These are phyloP conservation scores for Diuraphis noxia DNA, from an alignment of 1,140 invertebrate species.

Conservation along the genomic window DNA sequence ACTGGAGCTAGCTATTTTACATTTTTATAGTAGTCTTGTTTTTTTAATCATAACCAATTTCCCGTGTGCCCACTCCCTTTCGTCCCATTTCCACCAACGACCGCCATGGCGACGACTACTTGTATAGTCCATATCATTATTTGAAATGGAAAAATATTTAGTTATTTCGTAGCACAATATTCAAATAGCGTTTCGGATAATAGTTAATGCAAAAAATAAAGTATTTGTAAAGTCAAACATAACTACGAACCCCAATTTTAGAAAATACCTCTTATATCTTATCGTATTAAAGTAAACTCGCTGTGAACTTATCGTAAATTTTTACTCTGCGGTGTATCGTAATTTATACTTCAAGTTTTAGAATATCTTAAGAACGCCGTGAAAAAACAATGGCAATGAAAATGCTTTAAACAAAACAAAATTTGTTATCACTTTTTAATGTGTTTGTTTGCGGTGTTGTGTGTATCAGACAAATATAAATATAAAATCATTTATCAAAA, in stretches of 20 bases:
- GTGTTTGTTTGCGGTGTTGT: not conserved
- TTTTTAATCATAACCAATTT: conserved; percentile 53
- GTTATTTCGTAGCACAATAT: conserved; percentile 7
- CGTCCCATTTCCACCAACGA: not conserved
- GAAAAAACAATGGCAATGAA: not conserved
- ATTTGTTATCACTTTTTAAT: not conserved
- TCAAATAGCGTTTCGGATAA: not conserved
- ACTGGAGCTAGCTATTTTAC: conserved; percentile 38
- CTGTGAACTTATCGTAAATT: not conserved
- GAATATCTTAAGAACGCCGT: not conserved
- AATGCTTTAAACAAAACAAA: not conserved
- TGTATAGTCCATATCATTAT: not conserved
- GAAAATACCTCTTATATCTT: not conserved
- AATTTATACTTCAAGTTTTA: not conserved
- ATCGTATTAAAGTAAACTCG: not conserved
- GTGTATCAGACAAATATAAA: not conserved
- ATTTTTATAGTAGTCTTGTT: conserved; percentile 50
- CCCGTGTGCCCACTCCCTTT: not conserved
- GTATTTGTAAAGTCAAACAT: not conserved
- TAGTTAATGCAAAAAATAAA: not conserved
- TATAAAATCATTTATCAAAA: not conserved
- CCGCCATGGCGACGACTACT: not conserved
- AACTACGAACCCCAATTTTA: not conserved
- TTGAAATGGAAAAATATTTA: conserved; percentile 31
- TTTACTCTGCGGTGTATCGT: not conserved